These are phyloP conservation scores for Drosophila prolongata DNA, from an alignment of 2,888 invertebrate species.

Conservation along the genomic window DNA sequence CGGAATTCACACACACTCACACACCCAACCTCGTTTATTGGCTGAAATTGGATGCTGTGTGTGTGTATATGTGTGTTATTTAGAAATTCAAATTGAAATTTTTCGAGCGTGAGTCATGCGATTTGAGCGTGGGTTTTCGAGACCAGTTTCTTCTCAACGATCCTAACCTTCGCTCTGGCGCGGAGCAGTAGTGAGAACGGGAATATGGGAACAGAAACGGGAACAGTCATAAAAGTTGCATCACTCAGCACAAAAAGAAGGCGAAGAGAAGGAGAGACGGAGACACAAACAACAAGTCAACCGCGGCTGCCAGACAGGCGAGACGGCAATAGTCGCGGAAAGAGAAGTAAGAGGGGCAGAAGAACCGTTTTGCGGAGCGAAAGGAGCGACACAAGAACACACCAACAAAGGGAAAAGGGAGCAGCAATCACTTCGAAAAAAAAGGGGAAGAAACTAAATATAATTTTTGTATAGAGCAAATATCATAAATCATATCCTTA, in stretches of 20 bases:
- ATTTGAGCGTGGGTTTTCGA: constrained; percentile 54
- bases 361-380: constrained; percentile 55
- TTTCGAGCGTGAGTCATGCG: constrained; percentile 67
- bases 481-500: not conserved
- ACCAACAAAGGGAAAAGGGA: constrained; percentile 41
- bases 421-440: constrained; percentile 21
- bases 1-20: constrained; percentile 55
- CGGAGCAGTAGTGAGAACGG: constrained; percentile 3
- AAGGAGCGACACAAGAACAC: constrained; percentile 7
- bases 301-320: constrained; percentile 67
- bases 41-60: constrained; percentile 74
- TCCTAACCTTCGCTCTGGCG: constrained; percentile 25
- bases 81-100: constrained; percentile 77
- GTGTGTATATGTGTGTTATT: constrained; percentile 57
- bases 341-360: constrained; percentile 47
- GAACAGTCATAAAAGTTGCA: constrained; percentile 68
- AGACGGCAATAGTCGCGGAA: constrained; percentile 42
- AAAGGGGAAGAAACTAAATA: not conserved
- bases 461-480: not conserved
- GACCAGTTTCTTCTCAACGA: constrained; percentile 24
- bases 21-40: constrained; percentile 61
- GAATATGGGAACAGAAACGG: constrained; percentile 8
- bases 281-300: constrained; percentile 78
- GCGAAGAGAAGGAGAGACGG: constrained; percentile 22
- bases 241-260: constrained; percentile 70